These are phyloP conservation scores for Teleopsis dalmanni DNA, from an alignment of 1,140 invertebrate genomes.

Conservation along the genomic window DNA sequence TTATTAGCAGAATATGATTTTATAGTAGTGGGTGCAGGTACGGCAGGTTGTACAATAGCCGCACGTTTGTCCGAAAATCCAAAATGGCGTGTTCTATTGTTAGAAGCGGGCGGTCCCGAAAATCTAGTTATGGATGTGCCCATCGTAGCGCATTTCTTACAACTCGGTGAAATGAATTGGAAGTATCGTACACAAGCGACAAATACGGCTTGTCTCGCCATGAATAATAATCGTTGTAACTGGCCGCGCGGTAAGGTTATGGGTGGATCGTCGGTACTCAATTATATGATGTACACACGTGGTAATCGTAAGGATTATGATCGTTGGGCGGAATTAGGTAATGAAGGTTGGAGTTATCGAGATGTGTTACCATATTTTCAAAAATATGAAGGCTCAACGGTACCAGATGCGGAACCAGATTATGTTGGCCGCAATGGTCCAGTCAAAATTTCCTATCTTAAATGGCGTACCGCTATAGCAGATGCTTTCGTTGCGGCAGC, in stretches of 20 bases:
- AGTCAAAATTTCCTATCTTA: constrained; percentile 43
- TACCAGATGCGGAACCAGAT: constrained; percentile 46
- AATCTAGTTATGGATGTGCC: constrained; percentile 58
- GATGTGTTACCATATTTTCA: constrained; percentile 73
- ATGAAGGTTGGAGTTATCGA: constrained; percentile 71
- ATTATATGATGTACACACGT: constrained; percentile 82
- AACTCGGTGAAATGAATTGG: constrained; percentile 55
- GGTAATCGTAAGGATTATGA: constrained; percentile 67
- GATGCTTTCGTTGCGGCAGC: constrained; percentile 60
- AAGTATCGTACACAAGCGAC: constrained; percentile 54
- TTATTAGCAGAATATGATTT: constrained; percentile 48
- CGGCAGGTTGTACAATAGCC: constrained; percentile 59
- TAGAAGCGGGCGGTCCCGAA: constrained; percentile 57
- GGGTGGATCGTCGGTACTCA: constrained; percentile 74
- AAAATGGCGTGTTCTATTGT: constrained; percentile 53
- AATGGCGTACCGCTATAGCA: constrained; percentile 52
- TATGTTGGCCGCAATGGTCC: constrained; percentile 55
- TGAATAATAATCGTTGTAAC: constrained; percentile 49
- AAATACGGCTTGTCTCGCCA: constrained; percentile 20
- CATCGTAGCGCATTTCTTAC: constrained; percentile 51
- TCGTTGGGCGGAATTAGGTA: constrained; percentile 65
- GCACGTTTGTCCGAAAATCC: constrained; percentile 53
- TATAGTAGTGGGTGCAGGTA: constrained; percentile 62
- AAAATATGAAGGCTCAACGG: constrained; percentile 62
- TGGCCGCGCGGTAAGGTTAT: constrained; percentile 65